phyloP scores from a whole-genome alignment of 2,888 invertebrate species.

The Helobdella robusta region DNA sequence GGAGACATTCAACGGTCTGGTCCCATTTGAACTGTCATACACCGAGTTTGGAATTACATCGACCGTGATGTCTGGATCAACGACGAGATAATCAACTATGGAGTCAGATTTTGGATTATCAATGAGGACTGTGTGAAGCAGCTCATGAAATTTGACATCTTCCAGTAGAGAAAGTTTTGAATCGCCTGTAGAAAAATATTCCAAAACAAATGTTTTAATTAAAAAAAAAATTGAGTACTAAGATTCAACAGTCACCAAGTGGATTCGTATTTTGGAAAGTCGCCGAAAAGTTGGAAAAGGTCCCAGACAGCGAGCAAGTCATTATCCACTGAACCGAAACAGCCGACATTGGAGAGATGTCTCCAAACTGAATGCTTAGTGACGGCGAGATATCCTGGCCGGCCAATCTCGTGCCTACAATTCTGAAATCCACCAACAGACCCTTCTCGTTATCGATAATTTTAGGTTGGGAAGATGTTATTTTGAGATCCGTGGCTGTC shows the following conservation, averaged over 20 bases:
- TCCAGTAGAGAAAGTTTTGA: conserved; percentile 37
- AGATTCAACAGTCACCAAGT: conserved; percentile 33
- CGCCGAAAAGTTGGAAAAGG: conserved; percentile 38
- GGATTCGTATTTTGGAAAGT: conserved; percentile 39
- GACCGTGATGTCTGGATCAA: conserved; percentile 32
- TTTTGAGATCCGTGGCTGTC: conserved; percentile 30
- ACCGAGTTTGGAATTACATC: conserved; percentile 34
- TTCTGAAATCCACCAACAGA: conserved; percentile 36
- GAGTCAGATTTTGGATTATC: conserved; percentile 31
- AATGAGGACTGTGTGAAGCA: conserved; percentile 35
- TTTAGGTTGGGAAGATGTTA: conserved; percentile 38
- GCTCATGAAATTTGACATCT: conserved; percentile 35
- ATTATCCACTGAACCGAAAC: conserved; percentile 36
- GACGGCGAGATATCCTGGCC: conserved; percentile 34
- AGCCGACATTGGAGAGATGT: conserved; percentile 35
- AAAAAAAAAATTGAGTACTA: too few relatives aligned
- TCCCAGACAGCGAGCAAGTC: conserved; percentile 36
- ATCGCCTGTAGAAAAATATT: conserved; percentile 29
- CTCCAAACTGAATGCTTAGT: conserved; percentile 37
- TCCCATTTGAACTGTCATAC: conserved; percentile 31
- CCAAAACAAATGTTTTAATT: too few relatives aligned
- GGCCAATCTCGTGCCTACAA: conserved; percentile 35
- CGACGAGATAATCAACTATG: conserved; percentile 36
- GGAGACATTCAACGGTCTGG: conserved; percentile 19
- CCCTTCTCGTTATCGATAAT: conserved; percentile 40